Conservation (phyloP, 2,888 invertebrate genomes). For the Chironomus riparius region DNA sequence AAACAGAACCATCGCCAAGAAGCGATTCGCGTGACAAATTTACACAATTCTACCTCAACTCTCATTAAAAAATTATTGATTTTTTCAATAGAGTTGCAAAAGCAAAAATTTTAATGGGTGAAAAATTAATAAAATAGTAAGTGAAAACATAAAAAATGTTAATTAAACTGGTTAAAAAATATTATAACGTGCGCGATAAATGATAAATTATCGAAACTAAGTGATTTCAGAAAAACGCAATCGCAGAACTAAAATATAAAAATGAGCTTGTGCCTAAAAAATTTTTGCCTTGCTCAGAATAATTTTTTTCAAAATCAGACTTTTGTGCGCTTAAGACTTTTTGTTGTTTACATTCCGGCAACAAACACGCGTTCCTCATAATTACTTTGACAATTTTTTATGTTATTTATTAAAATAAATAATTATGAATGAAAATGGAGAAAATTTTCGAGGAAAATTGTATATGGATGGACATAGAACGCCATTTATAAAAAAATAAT, state of each 20-base stretch:
- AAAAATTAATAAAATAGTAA: slow-evolving; percentile 26
- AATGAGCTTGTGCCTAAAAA: slow-evolving; percentile 20
- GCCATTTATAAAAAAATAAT: slow-evolving; percentile 24
- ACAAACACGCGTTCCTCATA: slow-evolving; percentile 20
- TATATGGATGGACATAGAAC: not conserved
- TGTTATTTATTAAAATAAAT: not conserved
- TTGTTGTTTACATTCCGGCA: slow-evolving; percentile 26
- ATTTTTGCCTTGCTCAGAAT: slow-evolving; percentile 21
- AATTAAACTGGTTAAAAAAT: slow-evolving; percentile 15
- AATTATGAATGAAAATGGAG: slow-evolving; percentile 18
- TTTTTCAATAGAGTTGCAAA: slow-evolving; percentile 19
- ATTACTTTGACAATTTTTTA: slow-evolving; percentile 7
- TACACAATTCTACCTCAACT: not conserved
- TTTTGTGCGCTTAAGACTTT: slow-evolving; percentile 24
- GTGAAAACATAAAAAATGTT: slow-evolving; percentile 9
- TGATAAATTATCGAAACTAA: slow-evolving; percentile 21
- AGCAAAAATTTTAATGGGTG: slow-evolving; percentile 26
- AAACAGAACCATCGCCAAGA: not conserved
- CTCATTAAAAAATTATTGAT: slow-evolving; percentile 20
- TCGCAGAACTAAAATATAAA: slow-evolving; percentile 16
- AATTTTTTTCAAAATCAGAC: slow-evolving; percentile 24
- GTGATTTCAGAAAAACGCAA: slow-evolving; percentile 23
- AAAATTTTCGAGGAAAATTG: not conserved
- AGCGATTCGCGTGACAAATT: not conserved
- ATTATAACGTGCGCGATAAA: not conserved